These are phyloP conservation scores for Dipodomys stephensi DNA, from an alignment of 2,113 vertebrate species.

Conservation along the genomic window DNA sequence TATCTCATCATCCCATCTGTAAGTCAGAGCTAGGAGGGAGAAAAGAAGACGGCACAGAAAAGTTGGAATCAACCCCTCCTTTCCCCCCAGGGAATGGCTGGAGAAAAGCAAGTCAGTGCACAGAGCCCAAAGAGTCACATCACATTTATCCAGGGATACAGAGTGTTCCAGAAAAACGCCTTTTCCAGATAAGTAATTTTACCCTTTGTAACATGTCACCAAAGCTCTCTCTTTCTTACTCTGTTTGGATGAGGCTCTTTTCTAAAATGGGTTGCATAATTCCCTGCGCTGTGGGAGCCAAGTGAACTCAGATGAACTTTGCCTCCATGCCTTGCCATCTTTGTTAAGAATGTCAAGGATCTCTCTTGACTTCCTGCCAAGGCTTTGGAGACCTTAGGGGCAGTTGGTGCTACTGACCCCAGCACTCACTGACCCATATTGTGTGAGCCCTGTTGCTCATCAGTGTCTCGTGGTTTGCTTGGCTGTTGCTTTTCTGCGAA, in stretches of 20 bases:
- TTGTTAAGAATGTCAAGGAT: neutral
- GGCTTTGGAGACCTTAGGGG: neutral
- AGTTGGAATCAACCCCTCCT: too few relatives aligned
- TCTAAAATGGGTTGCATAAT: conserved; percentile 66
- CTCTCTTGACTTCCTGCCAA: neutral
- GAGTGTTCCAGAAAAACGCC: conserved; percentile 44
- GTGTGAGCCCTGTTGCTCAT: neutral
- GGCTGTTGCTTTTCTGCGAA: neutral
- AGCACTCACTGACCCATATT: neutral
- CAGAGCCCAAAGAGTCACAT: neutral
- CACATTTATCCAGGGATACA: neutral
- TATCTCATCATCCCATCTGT: conserved; percentile 1
- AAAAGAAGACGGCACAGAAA: neutral
- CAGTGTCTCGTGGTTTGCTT: neutral
- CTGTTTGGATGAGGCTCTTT: conserved; percentile 61
- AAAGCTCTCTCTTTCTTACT: conserved; percentile 61
- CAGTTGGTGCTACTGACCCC: neutral
- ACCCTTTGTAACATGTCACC: conserved; percentile 58
- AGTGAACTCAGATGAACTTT: conserved; percentile 70
- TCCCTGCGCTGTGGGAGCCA: conserved; percentile 59
- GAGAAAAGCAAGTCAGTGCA: neutral
- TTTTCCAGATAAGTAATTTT: conserved; percentile 68
- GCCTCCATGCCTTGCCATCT: conserved; percentile 40
- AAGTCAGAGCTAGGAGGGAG: conserved; percentile 29
- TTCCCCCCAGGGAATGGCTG: neutral